These are phyloP conservation scores for Lanius ludovicianus DNA, from an alignment of 2,113 vertebrate genomes.

Conservation along the genomic window DNA sequence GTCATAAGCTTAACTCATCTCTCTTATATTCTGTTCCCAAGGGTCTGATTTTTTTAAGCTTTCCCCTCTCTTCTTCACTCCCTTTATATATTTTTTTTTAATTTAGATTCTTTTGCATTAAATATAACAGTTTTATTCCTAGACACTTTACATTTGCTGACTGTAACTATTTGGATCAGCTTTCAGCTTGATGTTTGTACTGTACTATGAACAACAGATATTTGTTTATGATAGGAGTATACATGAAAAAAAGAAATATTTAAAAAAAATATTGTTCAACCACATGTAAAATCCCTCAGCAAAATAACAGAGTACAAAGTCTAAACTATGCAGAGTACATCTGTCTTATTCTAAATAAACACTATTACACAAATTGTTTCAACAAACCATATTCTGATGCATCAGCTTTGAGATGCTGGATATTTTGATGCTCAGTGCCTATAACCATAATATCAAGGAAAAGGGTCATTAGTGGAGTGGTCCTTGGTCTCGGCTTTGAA, in stretches of 20 bases:
- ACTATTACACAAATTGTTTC: not conserved
- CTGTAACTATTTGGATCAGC: not conserved
- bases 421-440: not conserved
- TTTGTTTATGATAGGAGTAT: not conserved
- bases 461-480: not conserved
- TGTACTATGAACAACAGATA: not conserved
- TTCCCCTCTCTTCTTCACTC: not conserved
- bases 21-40: not conserved
- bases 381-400: not conserved
- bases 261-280: not conserved
- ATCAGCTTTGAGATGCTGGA: not conserved
- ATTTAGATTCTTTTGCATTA: not conserved
- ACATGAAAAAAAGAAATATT: not conserved
- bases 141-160: not conserved
- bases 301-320: not conserved
- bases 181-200: not conserved
- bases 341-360: not conserved
- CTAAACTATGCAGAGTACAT: not conserved
- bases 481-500: not conserved
- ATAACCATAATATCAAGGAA: not conserved
- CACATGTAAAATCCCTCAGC: not conserved
- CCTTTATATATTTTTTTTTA: not conserved
- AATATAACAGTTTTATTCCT: not conserved
- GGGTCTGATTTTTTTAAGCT: not conserved
- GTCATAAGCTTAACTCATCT: not conserved